Evolutionary conservation across 2,113 vertebrate genomes (phyloP), one percentile per base, ranked within the genome.

Genomic region (Corvus cornix): DNA sequence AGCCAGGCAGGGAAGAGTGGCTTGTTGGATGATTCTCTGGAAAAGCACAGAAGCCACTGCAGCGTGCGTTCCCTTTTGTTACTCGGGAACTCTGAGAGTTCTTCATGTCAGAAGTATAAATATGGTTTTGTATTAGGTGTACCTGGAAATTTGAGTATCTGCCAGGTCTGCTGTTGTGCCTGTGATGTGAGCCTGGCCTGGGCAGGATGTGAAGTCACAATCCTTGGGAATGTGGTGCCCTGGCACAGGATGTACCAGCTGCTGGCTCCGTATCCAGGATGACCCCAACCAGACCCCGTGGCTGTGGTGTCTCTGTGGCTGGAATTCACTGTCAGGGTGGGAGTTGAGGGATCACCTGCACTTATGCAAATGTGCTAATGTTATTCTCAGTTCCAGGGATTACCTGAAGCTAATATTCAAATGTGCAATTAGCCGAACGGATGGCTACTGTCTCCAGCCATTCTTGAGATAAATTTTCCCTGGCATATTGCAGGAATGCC

Each of bases 41-140:
- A 5, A 46, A 39, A 62, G 37, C 7, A 9, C 31, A 43, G 83
- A 39, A 46, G 48, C 52, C n/a, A 1, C 7, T 30, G 3, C 14
- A 46, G 41, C 11, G 0, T 11, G 3, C 0, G 0, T 9, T 69
- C 64, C 35, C 1, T 2, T 18, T 26, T 33, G 33, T 31, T 39
- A 8, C 30, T 41, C 3, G 0, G n/a, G 27, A 27, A 3, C 37
- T 13, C 44, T 11, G 13, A 13, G 64, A 81, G 60, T 13, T 76
- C 67, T 56, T 43, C 0, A 1, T n/a, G 35, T 33, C 63, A 58
- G 11, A n/a, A 8, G 12, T 7, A 9, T 6, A 43, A 73, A 31
- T 13, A 8, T 0, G 20, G 12, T 4, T 43, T 80, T 37, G 18
- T 18, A 1, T 21, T 4, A 31, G 39, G 11, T 33, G 1, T 0